phyloP scores from a whole-genome alignment of 2,888 invertebrate genomes.

The Tubulanus polymorphus region DNA sequence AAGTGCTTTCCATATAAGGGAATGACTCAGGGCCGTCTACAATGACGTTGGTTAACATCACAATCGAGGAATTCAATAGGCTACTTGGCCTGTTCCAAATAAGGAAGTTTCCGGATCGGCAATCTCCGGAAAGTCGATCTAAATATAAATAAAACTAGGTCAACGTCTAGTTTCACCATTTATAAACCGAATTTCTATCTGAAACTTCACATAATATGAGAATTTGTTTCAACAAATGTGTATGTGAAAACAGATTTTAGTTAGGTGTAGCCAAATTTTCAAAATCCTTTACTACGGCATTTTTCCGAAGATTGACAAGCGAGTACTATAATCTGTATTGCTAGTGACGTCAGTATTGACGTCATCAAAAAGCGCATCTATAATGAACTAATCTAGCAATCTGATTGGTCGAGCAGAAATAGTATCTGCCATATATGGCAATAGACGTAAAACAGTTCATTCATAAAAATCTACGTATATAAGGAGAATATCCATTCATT shows the following conservation, averaged over 20 bases:
- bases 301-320: not conserved
- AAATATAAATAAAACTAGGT: conserved; percentile 1
- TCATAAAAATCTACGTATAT: conserved; percentile 34
- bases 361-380: no score
- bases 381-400: conserved; percentile 1
- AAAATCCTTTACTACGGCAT: not conserved
- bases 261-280: no score
- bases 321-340: not conserved
- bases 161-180: not conserved
- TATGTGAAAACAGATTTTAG: no score
- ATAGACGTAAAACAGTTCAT: conserved; percentile 32
- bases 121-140: not conserved
- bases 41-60: conserved; percentile 16
- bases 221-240: no score
- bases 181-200: not conserved
- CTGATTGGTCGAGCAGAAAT: conserved; percentile 30
- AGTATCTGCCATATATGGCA: conserved; percentile 38
- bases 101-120: conserved; percentile 29
- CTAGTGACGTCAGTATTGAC: conserved; percentile 20
- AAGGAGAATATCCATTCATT: conserved; percentile 34
- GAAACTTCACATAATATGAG: not conserved
- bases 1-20: conserved; percentile 23
- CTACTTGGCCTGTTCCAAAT: conserved; percentile 32
- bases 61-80: conserved; percentile 19
- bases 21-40: conserved; percentile 17